These are phyloP conservation scores for Pluvianellus socialis DNA, from an alignment of 2,113 vertebrate genomes.

Conservation along the genomic window DNA sequence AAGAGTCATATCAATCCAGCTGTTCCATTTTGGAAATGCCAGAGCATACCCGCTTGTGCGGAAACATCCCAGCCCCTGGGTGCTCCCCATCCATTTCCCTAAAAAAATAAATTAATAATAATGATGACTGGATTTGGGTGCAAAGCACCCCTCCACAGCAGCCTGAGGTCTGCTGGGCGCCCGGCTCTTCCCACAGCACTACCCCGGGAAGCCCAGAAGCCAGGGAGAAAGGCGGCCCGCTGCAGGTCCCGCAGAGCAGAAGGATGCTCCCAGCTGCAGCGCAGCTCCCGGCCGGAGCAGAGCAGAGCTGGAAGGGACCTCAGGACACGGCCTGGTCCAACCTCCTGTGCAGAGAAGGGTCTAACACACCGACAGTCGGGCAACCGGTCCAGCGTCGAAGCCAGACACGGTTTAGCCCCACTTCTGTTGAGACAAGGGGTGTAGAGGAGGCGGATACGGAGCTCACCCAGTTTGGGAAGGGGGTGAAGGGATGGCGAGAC, in stretches of 20 bases:
- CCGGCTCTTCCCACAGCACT: not conserved
- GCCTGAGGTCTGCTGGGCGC: not conserved
- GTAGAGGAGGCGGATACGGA: not conserved
- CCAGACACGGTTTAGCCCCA: fast-evolving
- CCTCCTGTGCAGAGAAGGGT: not conserved
- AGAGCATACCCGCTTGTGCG: not conserved
- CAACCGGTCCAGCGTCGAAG: not conserved
- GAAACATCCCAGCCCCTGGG: not conserved
- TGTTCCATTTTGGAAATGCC: not conserved
- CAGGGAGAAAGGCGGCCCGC: not conserved
- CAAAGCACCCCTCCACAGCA: not conserved
- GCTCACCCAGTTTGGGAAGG: not conserved
- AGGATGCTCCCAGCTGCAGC: not conserved
- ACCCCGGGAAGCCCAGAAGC: fast-evolving
- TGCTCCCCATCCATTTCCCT: too few relatives aligned
- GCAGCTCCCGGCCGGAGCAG: not conserved
- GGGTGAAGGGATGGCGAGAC: not conserved
- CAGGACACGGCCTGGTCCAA: fast-evolving
- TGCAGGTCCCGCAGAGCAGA: not conserved
- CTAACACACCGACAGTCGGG: fast-evolving
- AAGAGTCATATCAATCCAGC: not conserved
- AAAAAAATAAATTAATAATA: not conserved
- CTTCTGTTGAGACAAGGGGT: not conserved
- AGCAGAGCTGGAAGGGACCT: not conserved
- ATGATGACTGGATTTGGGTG: not conserved